Base-by-base conservation (phyloP, 2,797 vertebrate genomes). In the Merluccius polli region DNA sequence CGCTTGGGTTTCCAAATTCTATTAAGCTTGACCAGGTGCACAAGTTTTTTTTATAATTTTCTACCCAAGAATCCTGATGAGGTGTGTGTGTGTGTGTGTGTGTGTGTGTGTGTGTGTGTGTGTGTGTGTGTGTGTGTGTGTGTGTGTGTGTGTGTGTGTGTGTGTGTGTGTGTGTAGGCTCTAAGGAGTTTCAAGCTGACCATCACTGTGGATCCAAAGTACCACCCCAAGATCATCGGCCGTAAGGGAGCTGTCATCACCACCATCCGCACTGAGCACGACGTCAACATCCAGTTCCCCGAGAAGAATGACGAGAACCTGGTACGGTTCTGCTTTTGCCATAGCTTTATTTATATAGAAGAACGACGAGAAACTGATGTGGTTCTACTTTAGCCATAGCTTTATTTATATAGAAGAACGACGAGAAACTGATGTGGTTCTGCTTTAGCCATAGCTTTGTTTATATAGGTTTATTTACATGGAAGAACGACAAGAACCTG, bases 201-300 rank as follows among this genome's bases (percentile, higher is more conserved):
- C 70, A 96, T 99, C 89, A 94, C 95, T 89, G 98, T 99, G 87
- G 97, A 99, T 85, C 97, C 98, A 82, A 99, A 96, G 87, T 97
- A 98, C 90, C 98, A 99, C 85, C 98, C 98, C 77, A 99, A 99
- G 88, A 98, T 99, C 84, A 99, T 99, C 4, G 98, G 98, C 36
- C 95, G 98, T 30, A 99, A 99, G 87, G 98, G 98, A 63, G 95
- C 97, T n/a, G 95, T 98, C 80, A 99, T 99, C 82, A 98, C 97
- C 18, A 96, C 93, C 83, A 98, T 99, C 90, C 97, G 98, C 83
- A 93, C 93, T 12, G 96, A 97, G 72, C 97, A 99, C 0, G 97
- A 98, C 0, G 98, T 99, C 30, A 99, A 96, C 93, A 97, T 99
- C 89, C 98, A 99, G 88, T 98, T 99, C 84, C 98, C 97, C 0